Conservation (phyloP, 2,113 vertebrate genomes). For the Oncorhynchus clarkii region DNA sequence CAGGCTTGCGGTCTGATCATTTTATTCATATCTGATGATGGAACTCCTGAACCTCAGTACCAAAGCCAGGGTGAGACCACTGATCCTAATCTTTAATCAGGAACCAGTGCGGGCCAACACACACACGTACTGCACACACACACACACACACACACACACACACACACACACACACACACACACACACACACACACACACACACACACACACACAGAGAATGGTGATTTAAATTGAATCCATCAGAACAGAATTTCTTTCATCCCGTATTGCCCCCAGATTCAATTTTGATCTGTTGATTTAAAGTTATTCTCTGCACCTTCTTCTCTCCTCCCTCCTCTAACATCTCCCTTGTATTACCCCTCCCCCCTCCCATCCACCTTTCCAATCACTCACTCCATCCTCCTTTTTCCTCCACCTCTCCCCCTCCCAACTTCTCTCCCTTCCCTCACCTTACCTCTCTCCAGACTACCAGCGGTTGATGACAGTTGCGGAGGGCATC, state of each 20-base stretch:
- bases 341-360: neutral
- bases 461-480: conserved; percentile 88
- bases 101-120: neutral
- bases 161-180: neutral
- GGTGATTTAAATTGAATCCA: conserved; percentile 26
- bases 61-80: neutral
- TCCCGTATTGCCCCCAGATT: neutral
- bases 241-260: conserved; percentile 19
- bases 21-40: conserved; percentile 36
- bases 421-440: neutral
- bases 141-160: neutral
- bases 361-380: no score
- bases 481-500: conserved; percentile 89
- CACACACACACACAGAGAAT: neutral
- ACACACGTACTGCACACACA: neutral
- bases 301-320: neutral
- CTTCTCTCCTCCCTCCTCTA: neutral
- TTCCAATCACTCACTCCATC: neutral
- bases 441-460: neutral
- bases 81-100: conserved; percentile 37
- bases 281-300: conserved; percentile 24
- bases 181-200: neutral
- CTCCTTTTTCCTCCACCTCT: neutral
- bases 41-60: conserved; percentile 28
- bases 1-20: conserved; percentile 11